These are phyloP conservation scores for Musca vetustissima DNA, from an alignment of 1,140 invertebrate genomes.

Conservation along the genomic window DNA sequence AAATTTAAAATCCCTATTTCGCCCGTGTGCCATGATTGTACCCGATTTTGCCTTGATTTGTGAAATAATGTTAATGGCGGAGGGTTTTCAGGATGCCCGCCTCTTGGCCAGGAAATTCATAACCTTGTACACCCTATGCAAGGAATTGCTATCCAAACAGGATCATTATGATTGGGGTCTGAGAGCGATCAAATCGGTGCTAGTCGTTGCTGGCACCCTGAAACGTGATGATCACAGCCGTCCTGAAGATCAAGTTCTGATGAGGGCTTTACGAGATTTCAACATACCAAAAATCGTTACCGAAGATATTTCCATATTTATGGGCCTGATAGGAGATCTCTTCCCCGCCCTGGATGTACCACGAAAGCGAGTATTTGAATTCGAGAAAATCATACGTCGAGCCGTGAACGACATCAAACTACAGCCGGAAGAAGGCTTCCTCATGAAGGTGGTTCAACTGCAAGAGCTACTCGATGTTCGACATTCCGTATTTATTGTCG, in stretches of 20 bases:
- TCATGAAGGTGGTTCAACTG: constrained; percentile 80
- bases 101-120: constrained; percentile 81
- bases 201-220: constrained; percentile 79
- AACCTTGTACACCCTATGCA: constrained; percentile 78
- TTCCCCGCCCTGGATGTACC: constrained; percentile 83
- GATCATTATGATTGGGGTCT: constrained; percentile 89
- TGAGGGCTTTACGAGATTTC: constrained; percentile 81
- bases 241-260: constrained; percentile 71
- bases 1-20: constrained; percentile 55
- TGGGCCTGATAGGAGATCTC: constrained; percentile 81
- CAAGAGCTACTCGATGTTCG: constrained; percentile 84
- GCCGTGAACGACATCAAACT: constrained; percentile 77
- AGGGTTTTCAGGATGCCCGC: constrained; percentile 80
- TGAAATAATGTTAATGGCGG: constrained; percentile 85
- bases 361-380: constrained; percentile 71
- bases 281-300: constrained; percentile 86
- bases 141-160: constrained; percentile 79
- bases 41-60: constrained; percentile 85
- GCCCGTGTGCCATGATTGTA: constrained; percentile 86
- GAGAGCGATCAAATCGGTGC: constrained; percentile 80
- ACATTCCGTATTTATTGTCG: constrained; percentile 88
- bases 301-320: constrained; percentile 80
- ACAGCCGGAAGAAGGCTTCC: constrained; percentile 84
- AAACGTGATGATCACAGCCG: constrained; percentile 61
- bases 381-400: constrained; percentile 72